Percentiles rank a stretch among this genome's conserved stretches.
phyloP scores from a whole-genome alignment of 2,797 vertebrate species.

The Sebastes cheni region DNA sequence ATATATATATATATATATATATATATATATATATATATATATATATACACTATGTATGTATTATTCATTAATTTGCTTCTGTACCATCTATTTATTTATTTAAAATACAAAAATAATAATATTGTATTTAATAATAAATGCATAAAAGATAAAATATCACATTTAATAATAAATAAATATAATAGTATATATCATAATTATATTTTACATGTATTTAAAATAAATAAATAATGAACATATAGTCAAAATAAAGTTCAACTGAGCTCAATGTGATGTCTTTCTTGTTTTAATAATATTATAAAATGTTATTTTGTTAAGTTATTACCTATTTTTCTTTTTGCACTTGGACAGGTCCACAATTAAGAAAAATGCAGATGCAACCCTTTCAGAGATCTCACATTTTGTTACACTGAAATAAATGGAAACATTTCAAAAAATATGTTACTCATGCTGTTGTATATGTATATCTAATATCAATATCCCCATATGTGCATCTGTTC shows the following conservation, averaged over 20 bases:
- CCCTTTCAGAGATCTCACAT: not conserved
- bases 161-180: too few species aligned
- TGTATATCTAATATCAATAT: not conserved
- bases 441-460: not conserved
- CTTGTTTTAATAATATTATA: not conserved
- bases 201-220: too few species aligned
- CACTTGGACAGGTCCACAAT: not conserved
- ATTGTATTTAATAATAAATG: too few species aligned
- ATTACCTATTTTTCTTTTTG: too few species aligned
- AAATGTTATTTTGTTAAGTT: not conserved
- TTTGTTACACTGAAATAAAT: not conserved
- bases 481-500: not conserved
- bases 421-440: not conserved
- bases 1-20: too few species aligned
- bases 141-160: accelerated
- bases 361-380: not conserved
- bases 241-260: not conserved
- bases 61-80: too few species aligned
- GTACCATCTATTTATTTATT: too few species aligned
- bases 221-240: too few species aligned
- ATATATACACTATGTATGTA: too few species aligned
- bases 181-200: too few species aligned
- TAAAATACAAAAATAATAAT: too few species aligned
- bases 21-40: too few species aligned
- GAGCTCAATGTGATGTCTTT: not conserved